phyloP scores from a whole-genome alignment of 2,888 invertebrate species.

The Azorinus chamasolen region DNA sequence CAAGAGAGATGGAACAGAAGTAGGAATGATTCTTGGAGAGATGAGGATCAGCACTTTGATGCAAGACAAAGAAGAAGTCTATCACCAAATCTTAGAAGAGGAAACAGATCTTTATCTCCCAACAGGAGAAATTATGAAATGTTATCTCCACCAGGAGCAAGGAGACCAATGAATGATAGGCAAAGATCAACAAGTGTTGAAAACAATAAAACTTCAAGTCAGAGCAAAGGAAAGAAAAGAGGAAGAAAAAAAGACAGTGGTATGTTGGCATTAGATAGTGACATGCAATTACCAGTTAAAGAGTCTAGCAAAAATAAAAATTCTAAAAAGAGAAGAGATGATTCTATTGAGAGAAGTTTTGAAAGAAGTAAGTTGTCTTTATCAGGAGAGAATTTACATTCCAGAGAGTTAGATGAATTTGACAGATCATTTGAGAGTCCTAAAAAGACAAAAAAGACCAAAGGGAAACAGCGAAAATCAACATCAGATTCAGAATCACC shows the following conservation, averaged over 20 bases:
- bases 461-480: slow-evolving; percentile 1
- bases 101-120: slow-evolving; percentile 2
- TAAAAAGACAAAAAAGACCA: slow-evolving; percentile 23
- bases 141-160: no score
- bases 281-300: background rate
- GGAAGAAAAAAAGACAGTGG: slow-evolving; percentile 12
- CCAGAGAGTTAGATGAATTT: slow-evolving; percentile 6
- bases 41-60: background rate
- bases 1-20: background rate
- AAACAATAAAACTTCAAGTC: background rate
- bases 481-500: background rate
- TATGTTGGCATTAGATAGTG: background rate
- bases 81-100: background rate
- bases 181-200: slow-evolving; percentile 9
- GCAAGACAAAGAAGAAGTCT: slow-evolving; percentile 3
- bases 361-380: slow-evolving; percentile 45
- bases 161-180: no score
- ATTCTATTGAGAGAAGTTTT: slow-evolving; percentile 52
- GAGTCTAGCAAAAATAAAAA: background rate
- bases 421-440: slow-evolving; percentile 8
- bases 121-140: background rate
- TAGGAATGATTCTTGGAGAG: slow-evolving; percentile 4
- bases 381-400: slow-evolving; percentile 23
- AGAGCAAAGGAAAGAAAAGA: slow-evolving; percentile 5
- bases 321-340: slow-evolving; percentile 15